Percentiles rank a stretch among this genome's conserved stretches.
These are phyloP conservation scores for Delia radicum DNA, from an alignment of 1,140 invertebrate species.

Conservation along the genomic window DNA sequence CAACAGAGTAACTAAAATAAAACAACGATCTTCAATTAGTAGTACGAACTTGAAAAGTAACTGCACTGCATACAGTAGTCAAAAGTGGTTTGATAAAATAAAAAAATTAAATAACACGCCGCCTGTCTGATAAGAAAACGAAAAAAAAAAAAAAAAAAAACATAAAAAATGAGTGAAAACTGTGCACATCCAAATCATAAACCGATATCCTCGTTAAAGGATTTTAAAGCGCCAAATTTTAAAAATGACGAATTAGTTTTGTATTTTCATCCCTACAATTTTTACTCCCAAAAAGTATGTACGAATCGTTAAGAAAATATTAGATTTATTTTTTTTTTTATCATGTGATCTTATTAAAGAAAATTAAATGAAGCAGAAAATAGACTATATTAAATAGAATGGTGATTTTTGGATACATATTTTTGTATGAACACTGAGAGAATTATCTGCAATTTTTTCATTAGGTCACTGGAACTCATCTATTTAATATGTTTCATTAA, in stretches of 20 bases:
- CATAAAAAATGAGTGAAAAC: neutral
- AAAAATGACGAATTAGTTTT: conserved; percentile 60
- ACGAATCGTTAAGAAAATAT: neutral
- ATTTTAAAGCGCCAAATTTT: conserved; percentile 44
- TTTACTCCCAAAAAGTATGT: conserved; percentile 75
- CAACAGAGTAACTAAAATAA: neutral
- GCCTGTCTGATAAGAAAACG: neutral
- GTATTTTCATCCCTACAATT: conserved; percentile 72
- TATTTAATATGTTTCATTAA: too few species aligned
- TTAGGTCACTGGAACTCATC: too few species aligned
- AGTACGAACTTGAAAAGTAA: neutral
- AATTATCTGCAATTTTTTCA: too few species aligned
- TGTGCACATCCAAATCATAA: neutral
- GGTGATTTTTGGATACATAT: too few species aligned
- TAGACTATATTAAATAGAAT: neutral
- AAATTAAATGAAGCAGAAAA: neutral
- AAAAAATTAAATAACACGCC: neutral
- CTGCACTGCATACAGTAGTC: neutral
- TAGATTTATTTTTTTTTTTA: neutral
- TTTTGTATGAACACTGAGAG: too few species aligned
- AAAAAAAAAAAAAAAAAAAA: neutral
- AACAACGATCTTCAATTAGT: neutral
- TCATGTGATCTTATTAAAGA: conserved; percentile 16
- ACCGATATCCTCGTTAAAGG: neutral
- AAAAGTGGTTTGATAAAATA: neutral